Base-by-base conservation (phyloP, 2,797 vertebrate species). In the Pantherophis vulpinus region DNA sequence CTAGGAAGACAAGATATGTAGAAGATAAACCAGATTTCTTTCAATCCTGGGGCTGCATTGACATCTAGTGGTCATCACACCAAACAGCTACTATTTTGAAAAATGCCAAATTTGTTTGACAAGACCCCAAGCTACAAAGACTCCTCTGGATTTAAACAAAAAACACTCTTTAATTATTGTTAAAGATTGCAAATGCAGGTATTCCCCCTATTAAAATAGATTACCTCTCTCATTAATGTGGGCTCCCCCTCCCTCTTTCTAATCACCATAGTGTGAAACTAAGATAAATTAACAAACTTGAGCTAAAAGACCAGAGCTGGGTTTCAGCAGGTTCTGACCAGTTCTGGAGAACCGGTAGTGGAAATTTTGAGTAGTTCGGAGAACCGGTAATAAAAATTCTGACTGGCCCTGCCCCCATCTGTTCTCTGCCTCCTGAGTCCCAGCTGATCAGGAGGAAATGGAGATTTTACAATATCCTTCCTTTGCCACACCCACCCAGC, bases 41-140 rank as follows among this genome's bases (percentile, higher is more conserved):
- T 61, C 58, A 96, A 90, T 95, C 95, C 70, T 94, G 94, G 70
- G 55, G 88, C 92, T 86, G 90, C 66, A 14, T 23, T 95, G 97
- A 94, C 97, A 95, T 18, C 96, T 96, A 93, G 95, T 90, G 97
- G 96, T 83, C 42, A 9, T 7, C 11, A 1, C 2, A 2, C 42
- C 91, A 87, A 83, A 60, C 10, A 4, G 32, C n/a, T 55, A 74
- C 14, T 83, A 61, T 66, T 13, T 20, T 58, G 47, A 61, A 58
- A 37, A 90, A 86, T 90, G 42, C 27, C 27, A 32, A 60, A 88
- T 88, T 58, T 88, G 56, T 29, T 59, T 58, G 42, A 59, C 11
- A 88, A 88, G 10, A 12, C 4, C 5, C 14, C 5, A 32, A 10
- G 3, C 4, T 59, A 54, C n/a, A 47, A 32, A 54, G 12, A 87